Conservation (phyloP, 2,113 vertebrate species). For the Tachuris rubrigastra region DNA sequence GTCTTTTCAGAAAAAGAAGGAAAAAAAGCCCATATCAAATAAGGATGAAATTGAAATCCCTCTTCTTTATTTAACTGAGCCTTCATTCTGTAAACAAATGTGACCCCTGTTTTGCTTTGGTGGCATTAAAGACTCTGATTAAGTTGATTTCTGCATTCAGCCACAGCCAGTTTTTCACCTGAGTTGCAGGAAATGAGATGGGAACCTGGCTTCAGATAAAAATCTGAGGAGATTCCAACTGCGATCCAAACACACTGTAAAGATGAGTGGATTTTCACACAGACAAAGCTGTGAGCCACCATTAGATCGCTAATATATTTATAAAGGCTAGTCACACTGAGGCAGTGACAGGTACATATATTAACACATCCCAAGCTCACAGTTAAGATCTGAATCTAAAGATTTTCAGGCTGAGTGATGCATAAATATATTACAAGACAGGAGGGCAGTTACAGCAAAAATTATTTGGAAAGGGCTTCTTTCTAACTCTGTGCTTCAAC, state of each 20-base stretch:
- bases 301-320: background rate
- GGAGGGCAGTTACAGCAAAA: background rate
- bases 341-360: constrained; percentile 19
- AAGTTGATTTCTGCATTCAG: background rate
- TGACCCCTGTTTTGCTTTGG: background rate
- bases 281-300: background rate
- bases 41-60: constrained; percentile 14
- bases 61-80: background rate
- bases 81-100: background rate
- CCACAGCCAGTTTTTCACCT: background rate
- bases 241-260: constrained; percentile 10
- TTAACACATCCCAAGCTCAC: constrained; percentile 16
- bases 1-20: background rate
- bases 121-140: background rate
- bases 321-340: background rate
- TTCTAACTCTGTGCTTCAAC: background rate
- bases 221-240: background rate
- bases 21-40: background rate
- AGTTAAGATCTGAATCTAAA: constrained; percentile 26
- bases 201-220: background rate
- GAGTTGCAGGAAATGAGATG: background rate
- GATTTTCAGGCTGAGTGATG: background rate
- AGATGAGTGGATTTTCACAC: background rate
- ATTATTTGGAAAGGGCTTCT: background rate
- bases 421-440: constrained; percentile 25